Evolutionary conservation across 2,797 vertebrate genomes (phyloP).

Genomic region (Argyrosomus regius): DNA sequence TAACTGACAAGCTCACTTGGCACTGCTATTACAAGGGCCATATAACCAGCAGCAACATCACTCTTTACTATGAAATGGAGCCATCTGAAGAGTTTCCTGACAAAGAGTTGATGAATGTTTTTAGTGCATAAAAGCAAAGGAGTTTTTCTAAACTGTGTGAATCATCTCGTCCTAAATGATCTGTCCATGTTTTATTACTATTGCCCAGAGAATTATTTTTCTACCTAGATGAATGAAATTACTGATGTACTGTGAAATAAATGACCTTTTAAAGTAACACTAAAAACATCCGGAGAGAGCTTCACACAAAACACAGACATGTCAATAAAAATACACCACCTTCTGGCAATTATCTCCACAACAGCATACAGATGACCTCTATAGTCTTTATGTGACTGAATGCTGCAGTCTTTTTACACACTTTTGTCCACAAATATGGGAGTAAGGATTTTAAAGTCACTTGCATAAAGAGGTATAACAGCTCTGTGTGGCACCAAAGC

Average conservation of each 20-base stretch:
- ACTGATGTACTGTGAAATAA: conserved; percentile 37
- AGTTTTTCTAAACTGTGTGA: conserved; percentile 36
- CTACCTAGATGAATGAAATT: conserved; percentile 49
- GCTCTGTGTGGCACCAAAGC: not conserved
- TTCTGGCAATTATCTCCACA: conserved; percentile 38
- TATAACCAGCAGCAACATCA: conserved; percentile 52
- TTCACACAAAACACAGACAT: conserved; percentile 31
- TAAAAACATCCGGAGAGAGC: conserved; percentile 7
- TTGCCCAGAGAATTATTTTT: conserved; percentile 47
- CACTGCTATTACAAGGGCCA: conserved; percentile 35
- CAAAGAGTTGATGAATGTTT: conserved; percentile 60
- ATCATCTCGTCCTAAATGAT: conserved; percentile 42
- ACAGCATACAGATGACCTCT: not conserved
- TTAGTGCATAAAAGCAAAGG: conserved; percentile 49
- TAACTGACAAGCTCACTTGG: conserved; percentile 49
- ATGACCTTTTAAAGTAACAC: conserved; percentile 36
- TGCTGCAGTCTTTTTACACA: not conserved
- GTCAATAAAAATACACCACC: conserved; percentile 39
- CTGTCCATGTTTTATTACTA: conserved; percentile 43
- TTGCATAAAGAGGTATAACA: conserved; percentile 5
- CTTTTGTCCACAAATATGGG: not conserved
- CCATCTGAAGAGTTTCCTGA: conserved; percentile 48
- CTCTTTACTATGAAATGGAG: conserved; percentile 44
- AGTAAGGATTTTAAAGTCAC: not conserved
- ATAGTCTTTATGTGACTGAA: not conserved